Base-by-base conservation (phyloP, 2,113 vertebrate genomes). In the Salvelinus namaycush region DNA sequence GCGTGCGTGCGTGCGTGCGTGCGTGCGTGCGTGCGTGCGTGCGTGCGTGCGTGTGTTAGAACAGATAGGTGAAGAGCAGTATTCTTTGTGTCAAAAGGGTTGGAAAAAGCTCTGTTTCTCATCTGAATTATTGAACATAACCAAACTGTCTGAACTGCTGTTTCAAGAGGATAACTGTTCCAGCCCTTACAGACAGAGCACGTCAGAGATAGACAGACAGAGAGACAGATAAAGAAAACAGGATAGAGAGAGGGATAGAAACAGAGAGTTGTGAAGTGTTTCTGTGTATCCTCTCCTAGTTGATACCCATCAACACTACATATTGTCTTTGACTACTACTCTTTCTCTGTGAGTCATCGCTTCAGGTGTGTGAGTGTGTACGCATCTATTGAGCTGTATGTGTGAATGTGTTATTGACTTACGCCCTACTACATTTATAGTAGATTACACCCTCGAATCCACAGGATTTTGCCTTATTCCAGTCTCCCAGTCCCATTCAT, bases 361-460 rank as follows among this genome's bases (percentile, higher is more conserved):
- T 5, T 57, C 51, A 57, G 16, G 51, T 39, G 31, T 34, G 5
- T 34, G 31, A 34, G 31, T 34, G 31, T 34, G 31, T 34, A 5
- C 5, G 31, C 1, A 39, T 39, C 5, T n/a, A 16, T 59, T 64
- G 22, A 65, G 22, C 44, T 34, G 49, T 65, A 14, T 65, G 20
- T 74, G 22, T 49, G 22, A 51, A 48, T n/a, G 39, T 27, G 68
- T 74, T 51, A 44, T 44, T 44, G 7, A 44, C 1, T 44, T 44
- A 44, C 54, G 44, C 44, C 76, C n/a, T 62, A 29, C 66, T 68
- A 49, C 39, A 68, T 27, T 78, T 26, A 44, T 24, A 73, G 82
- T 29, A 80, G 73, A 81, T 84, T 80, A 68, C 74, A 73, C 16
- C 73, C 73, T 72, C 49, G 71, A 76, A 81, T 74, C 60, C 76